Base-by-base conservation (phyloP, 2,113 vertebrate species). In the Lophotis ruficrista region DNA sequence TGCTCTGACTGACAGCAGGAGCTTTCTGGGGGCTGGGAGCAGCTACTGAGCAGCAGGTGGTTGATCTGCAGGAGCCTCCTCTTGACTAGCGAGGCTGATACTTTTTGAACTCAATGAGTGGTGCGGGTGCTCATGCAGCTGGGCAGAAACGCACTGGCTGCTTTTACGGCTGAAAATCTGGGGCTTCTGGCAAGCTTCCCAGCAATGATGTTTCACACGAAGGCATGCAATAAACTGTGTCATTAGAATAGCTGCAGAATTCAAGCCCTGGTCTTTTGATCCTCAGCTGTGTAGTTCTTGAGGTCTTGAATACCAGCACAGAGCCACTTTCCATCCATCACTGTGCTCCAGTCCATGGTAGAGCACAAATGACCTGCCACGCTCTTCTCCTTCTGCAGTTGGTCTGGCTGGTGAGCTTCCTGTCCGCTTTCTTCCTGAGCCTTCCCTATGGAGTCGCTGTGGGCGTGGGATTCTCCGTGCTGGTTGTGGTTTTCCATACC, bases 391-490 rank as follows among this genome's bases (percentile, higher is more conserved):
- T 53, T 37, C 93, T 58, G 73, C 97, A 99, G 99, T 92, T 98
- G 81, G 98, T 99, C 92, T 99, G 99, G 99, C 96, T 99, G 82
- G 99, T 99, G 96, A 99, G 99, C 73, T 99, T 99, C 97, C 93
- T 99, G 64, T 98, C 99, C 6, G 98, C 99, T 1, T 99, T 99
- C 96, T 99, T 99, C 96, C 98, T 99, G 92, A 98, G 99, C 85
- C 97, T 99, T 78, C 99, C 99, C 3, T 99, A 99, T 3, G 99
- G 99, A 16, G 98, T 99, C 5, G 99, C 99, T 2, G 98, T 99
- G 38, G 99, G 99, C 10, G 99, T 99, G 47, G 97, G 98, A 65
- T 99, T 99, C 94, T 99, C 99, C 6, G 89, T 99, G 83, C 98
- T 99, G 80, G 99, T 99, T 0, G 99, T 99, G 82, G 98, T 99